Percentiles rank a stretch among this genome's conserved stretches.
phyloP scores from a whole-genome alignment of 1,140 invertebrate species.

The Calycopis cecrops region DNA sequence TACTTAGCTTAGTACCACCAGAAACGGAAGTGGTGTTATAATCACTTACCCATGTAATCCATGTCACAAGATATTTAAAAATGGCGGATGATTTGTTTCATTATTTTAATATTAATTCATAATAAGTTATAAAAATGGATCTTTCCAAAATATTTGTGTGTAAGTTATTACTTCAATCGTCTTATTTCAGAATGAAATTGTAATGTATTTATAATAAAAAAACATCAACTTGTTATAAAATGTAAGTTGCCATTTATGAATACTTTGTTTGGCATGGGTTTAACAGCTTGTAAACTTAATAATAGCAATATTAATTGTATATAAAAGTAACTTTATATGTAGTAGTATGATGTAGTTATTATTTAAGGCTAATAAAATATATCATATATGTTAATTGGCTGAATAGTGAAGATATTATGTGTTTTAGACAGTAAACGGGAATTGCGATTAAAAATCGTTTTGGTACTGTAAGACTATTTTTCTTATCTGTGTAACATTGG shows the following conservation, averaged over 20 bases:
- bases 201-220: too few species aligned
- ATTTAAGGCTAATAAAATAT: constrained; percentile 50
- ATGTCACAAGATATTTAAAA: constrained; percentile 16
- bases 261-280: constrained; percentile 24
- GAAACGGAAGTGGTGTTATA: constrained; percentile 58
- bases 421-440: constrained; percentile 36
- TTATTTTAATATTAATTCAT: too few species aligned
- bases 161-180: too few species aligned
- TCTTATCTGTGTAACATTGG: constrained; percentile 43
- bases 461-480: constrained; percentile 39
- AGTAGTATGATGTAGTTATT: constrained; percentile 31
- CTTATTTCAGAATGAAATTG: too few species aligned
- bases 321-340: constrained; percentile 42
- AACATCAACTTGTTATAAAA: too few species aligned
- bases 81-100: background rate
- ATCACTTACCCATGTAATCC: constrained; percentile 44
- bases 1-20: constrained; percentile 38
- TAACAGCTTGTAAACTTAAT: constrained; percentile 47
- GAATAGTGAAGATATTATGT: constrained; percentile 37
- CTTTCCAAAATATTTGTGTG: too few species aligned
- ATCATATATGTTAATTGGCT: constrained; percentile 50
- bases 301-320: constrained; percentile 55
- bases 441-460: constrained; percentile 61
- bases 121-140: too few species aligned
- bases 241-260: constrained; percentile 1